Base-by-base conservation (phyloP, 2,888 invertebrate species). In the Lobophora halterata region DNA sequence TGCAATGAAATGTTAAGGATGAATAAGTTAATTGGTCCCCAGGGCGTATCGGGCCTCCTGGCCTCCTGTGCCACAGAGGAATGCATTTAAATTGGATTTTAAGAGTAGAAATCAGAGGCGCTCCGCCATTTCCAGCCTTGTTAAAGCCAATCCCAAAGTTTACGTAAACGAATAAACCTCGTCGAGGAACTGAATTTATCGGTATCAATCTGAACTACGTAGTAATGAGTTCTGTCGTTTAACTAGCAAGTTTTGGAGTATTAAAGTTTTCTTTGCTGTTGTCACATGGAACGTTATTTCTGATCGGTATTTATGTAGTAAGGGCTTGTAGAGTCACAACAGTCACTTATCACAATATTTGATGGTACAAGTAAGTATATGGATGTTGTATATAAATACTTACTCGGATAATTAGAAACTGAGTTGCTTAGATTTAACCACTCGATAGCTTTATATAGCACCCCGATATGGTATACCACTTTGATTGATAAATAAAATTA, bases 1-100 rank as follows among this genome's bases (percentile, higher is more conserved):
- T 79, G 82, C 85, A 83, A 83, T 85, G 79, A 85, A 86, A 85
- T 81, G 83, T 83, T 85, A 82, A 81, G 86, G 85, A 83, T 85
- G 86, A 83, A 86, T 86, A 86, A 85, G 85, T 85, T 87, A 87
- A 87, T 86, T 86, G 86, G 78, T 67, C 86, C 78, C 82, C 57
- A 68, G 79, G 79, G 85, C 76, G 82, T 83, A 86, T 85, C 83
- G 83, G 68, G 71, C 35, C 28, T 37, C 37, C 19, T 31, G 41
- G 35, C 41, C 79, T 80, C 79, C 82, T 80, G 85, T 71, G 86
- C 81, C 83, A 77, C 85, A 83, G 83, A 85, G 87, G 86, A 87
- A 87, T 87, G 86, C 87, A 87, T 87, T 87, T 87, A 87, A 87
- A 87, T 87, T 86, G 86, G 86, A 85, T 86, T 87, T 86, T 87